These are phyloP conservation scores for Tuberolachnus salignus DNA, from an alignment of 2,888 invertebrate genomes.

Conservation along the genomic window DNA sequence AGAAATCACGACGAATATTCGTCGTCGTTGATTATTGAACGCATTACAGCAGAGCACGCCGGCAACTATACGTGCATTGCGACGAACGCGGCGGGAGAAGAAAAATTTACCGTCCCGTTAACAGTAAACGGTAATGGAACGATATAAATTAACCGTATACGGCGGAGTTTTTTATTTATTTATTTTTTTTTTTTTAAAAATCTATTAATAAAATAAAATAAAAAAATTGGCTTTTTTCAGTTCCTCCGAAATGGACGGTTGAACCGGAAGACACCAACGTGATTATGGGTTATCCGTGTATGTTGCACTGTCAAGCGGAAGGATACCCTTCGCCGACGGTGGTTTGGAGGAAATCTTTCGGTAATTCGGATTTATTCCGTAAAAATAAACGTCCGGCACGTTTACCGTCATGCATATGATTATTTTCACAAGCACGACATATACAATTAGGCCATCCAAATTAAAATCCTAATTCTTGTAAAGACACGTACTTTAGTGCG, in stretches of 20 bases:
- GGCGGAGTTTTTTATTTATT: too few relatives aligned
- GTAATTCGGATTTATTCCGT: slow-evolving; percentile 65
- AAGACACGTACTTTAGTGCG: too few relatives aligned
- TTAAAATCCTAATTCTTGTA: too few relatives aligned
- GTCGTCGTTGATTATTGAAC: slow-evolving; percentile 83
- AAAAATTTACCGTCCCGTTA: slow-evolving; percentile 77
- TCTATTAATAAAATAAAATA: too few relatives aligned
- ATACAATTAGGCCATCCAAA: too few relatives aligned
- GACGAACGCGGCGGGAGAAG: slow-evolving; percentile 83
- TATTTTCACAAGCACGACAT: too few relatives aligned
- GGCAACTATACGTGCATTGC: slow-evolving; percentile 93
- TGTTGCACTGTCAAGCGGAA: slow-evolving; percentile 86
- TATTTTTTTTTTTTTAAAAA: slow-evolving; percentile 10
- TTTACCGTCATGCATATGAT: not conserved
- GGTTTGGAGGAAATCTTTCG: slow-evolving; percentile 88
- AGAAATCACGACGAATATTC: slow-evolving; percentile 82
- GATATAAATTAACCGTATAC: not conserved
- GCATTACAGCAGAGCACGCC: slow-evolving; percentile 81
- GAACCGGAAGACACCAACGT: slow-evolving; percentile 84
- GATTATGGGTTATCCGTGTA: slow-evolving; percentile 81
- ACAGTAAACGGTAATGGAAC: slow-evolving; percentile 74
- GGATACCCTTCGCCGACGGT: slow-evolving; percentile 89
- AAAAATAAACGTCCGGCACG: not conserved
- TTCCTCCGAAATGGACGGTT: slow-evolving; percentile 87
- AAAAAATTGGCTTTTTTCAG: slow-evolving; percentile 65